phyloP scores from a whole-genome alignment of 2,888 invertebrate genomes.

The Sesia apiformis region DNA sequence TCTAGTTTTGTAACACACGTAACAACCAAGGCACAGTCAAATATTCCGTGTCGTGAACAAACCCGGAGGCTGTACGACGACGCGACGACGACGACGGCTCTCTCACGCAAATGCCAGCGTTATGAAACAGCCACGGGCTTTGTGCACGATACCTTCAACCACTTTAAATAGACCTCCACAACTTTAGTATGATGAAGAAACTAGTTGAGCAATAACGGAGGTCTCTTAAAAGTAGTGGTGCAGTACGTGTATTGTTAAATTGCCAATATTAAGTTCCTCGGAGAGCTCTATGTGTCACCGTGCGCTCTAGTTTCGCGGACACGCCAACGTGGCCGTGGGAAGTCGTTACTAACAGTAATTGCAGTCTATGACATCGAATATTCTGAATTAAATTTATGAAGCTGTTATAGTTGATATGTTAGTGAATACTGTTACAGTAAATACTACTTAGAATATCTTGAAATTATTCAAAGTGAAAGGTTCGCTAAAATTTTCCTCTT shows the following conservation, averaged over 20 bases:
- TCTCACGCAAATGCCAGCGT: conserved; percentile 50
- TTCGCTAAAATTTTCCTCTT: background rate
- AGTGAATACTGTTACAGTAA: conserved; percentile 12
- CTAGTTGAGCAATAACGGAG: conserved; percentile 12
- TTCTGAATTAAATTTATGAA: conserved; percentile 21
- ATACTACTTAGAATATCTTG: no score
- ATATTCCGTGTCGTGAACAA: conserved; percentile 19
- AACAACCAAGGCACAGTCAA: background rate
- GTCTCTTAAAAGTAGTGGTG: conserved; percentile 27
- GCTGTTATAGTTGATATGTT: no score
- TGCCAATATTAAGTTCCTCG: conserved; percentile 36
- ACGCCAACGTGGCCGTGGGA: conserved; percentile 47
- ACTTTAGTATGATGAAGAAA: conserved; percentile 8
- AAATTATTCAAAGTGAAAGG: no score
- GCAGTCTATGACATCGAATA: conserved; percentile 30
- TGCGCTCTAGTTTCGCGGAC: conserved; percentile 50
- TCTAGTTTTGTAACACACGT: no score
- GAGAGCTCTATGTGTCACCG: conserved; percentile 52
- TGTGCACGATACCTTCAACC: conserved; percentile 22
- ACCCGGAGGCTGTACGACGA: conserved; percentile 33
- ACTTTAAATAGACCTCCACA: conserved; percentile 24
- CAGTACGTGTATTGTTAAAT: conserved; percentile 39
- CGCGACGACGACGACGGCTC: conserved; percentile 27
- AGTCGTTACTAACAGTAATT: conserved; percentile 46
- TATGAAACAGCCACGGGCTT: conserved; percentile 42